A percentile compares a stretch with the other conserved stretches of the same genome.
phyloP scores from a whole-genome alignment of 2,113 vertebrate species.

The Gorsachius goisagi region DNA sequence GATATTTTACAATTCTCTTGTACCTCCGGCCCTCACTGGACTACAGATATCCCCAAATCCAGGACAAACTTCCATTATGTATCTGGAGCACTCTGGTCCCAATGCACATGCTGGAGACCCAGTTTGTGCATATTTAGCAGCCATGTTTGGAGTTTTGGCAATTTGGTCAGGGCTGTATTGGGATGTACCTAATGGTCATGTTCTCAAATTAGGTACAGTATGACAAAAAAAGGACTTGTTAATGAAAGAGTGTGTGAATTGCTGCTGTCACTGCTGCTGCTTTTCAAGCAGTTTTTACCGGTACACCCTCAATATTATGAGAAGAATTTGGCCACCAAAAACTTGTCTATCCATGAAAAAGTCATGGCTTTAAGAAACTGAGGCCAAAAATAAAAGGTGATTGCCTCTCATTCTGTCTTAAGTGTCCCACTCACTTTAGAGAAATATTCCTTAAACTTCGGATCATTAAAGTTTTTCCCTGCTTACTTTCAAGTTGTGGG shows the following conservation, averaged over 20 bases:
- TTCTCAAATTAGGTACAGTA: not conserved
- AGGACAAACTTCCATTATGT: not conserved
- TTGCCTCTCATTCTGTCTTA: not conserved
- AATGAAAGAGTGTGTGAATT: not conserved
- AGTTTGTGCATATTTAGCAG: not conserved
- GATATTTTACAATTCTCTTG: not conserved
- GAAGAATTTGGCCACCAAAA: not conserved
- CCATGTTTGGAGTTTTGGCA: not conserved
- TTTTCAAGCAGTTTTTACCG: not conserved
- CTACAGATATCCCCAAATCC: not conserved
- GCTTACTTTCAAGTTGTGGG: not conserved
- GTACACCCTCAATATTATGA: not conserved
- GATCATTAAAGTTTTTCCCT: not conserved
- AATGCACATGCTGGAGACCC: accelerated
- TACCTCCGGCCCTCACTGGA: not conserved
- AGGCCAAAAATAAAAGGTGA: not conserved
- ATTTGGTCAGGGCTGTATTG: not conserved
- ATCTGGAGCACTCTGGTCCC: not conserved
- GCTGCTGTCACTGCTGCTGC: not conserved
- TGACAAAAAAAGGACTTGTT: not conserved
- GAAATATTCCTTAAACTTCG: not conserved
- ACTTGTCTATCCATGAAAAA: not conserved
- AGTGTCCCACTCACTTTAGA: not conserved
- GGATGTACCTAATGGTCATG: not conserved
- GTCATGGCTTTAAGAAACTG: not conserved